A percentile compares a stretch with the other conserved stretches of the same genome.
These are phyloP conservation scores for Poeciliopsis retropinna DNA, from an alignment of 2,113 vertebrate genomes.

Conservation along the genomic window DNA sequence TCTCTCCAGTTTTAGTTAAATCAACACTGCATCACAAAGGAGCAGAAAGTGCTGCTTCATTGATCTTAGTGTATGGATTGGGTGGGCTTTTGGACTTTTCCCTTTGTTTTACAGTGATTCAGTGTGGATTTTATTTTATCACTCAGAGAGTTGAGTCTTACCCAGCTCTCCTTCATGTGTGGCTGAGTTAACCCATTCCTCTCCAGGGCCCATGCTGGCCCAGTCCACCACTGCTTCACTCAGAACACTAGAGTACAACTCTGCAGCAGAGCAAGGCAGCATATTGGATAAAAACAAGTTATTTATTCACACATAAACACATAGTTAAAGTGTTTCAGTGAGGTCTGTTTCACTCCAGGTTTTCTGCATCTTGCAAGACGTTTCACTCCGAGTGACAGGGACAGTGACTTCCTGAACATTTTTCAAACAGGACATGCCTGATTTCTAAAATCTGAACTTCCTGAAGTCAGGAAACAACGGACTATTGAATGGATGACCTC, in stretches of 20 bases:
- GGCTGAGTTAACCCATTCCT: constrained; percentile 68
- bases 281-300: constrained; percentile 1
- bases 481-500: constrained; percentile 12
- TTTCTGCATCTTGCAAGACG: constrained; percentile 2
- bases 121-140: neutral
- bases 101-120: neutral
- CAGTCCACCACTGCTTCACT: constrained; percentile 77
- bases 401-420: neutral
- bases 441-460: constrained; percentile 3
- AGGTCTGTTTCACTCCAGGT: neutral
- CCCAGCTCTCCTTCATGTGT: constrained; percentile 56
- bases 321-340: neutral
- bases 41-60: neutral
- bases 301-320: constrained; percentile 47
- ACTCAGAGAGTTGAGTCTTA: constrained; percentile 58
- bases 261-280: constrained; percentile 70
- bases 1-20: constrained; percentile 14
- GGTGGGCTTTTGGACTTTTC: neutral
- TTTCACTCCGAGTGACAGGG: constrained; percentile 28
- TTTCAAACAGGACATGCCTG: constrained; percentile 30
- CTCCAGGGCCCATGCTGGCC: constrained; percentile 72
- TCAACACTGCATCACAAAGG: constrained; percentile 20
- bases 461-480: neutral
- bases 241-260: constrained; percentile 80
- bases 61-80: neutral